These are phyloP conservation scores for Accipiter virgatus DNA, from an alignment of 2,113 vertebrate genomes.

Conservation along the genomic window DNA sequence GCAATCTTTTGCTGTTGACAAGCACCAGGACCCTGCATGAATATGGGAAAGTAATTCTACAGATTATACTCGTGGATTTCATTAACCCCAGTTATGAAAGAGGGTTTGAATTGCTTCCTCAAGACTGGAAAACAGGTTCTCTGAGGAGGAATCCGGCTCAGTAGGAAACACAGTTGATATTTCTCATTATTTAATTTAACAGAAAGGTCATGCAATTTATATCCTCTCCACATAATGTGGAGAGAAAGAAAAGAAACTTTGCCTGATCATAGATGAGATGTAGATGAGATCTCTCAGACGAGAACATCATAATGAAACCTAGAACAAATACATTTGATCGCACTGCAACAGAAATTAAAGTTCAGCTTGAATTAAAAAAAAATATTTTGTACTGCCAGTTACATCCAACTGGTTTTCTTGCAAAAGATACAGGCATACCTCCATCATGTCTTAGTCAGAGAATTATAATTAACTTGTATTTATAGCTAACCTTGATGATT, in stretches of 20 bases:
- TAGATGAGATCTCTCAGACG: background rate
- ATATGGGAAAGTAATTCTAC: background rate
- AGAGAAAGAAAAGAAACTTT: background rate
- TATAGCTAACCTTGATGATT: background rate
- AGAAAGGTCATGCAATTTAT: background rate
- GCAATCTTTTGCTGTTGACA: background rate
- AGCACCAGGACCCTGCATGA: background rate
- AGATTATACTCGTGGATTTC: background rate
- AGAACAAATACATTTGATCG: background rate
- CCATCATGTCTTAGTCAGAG: background rate
- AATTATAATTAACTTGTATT: background rate
- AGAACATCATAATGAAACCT: background rate
- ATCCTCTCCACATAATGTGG: background rate
- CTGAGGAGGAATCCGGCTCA: background rate
- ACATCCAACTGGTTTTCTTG: background rate
- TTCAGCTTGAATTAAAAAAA: background rate
- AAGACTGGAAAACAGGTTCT: background rate
- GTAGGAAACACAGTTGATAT: background rate
- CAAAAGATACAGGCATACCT: background rate
- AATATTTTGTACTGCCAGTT: background rate
- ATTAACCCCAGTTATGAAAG: background rate
- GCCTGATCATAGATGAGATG: background rate
- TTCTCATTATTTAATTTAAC: conserved; percentile 8
- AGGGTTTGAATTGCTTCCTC: background rate
- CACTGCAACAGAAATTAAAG: background rate